Evolutionary conservation across 1,140 invertebrate genomes (phyloP).

Genomic region (Conus ventricosus): DNA sequence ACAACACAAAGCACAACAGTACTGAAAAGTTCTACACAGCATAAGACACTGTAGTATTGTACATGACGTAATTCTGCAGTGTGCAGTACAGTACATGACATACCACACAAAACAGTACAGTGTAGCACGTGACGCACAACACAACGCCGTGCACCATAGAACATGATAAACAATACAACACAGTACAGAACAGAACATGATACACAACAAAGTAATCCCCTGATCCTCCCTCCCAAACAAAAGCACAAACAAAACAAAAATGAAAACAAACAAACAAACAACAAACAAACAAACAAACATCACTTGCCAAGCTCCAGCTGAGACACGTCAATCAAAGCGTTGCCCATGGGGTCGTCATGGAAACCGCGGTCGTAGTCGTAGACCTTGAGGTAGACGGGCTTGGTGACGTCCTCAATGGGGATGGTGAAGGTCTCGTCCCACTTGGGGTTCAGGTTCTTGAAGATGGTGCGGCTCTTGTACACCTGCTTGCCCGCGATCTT

Average conservation of each 20-base stretch:
- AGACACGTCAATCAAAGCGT: constrained; percentile 88
- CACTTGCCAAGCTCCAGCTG: constrained; percentile 87
- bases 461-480: constrained; percentile 74
- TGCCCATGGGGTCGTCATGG: constrained; percentile 98
- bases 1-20: no score
- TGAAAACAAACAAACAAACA: neutral
- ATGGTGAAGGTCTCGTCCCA: constrained; percentile 76
- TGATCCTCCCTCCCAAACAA: neutral
- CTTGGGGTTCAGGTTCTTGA: constrained; percentile 33
- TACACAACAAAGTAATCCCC: constrained; percentile 13
- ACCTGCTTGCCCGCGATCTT: constrained; percentile 71
- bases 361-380: constrained; percentile 99
- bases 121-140: no score
- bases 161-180: no score
- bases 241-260: neutral
- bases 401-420: constrained; percentile 73
- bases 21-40: no score
- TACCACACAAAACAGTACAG: no score
- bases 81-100: no score
- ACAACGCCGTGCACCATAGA: no score
- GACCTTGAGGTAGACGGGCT: constrained; percentile 91
- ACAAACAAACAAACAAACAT: constrained; percentile 32
- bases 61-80: no score
- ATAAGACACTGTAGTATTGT: no score
- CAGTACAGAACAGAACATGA: neutral